Conservation (phyloP, 1,140 invertebrate genomes). For the Cecropterus lyciades region DNA sequence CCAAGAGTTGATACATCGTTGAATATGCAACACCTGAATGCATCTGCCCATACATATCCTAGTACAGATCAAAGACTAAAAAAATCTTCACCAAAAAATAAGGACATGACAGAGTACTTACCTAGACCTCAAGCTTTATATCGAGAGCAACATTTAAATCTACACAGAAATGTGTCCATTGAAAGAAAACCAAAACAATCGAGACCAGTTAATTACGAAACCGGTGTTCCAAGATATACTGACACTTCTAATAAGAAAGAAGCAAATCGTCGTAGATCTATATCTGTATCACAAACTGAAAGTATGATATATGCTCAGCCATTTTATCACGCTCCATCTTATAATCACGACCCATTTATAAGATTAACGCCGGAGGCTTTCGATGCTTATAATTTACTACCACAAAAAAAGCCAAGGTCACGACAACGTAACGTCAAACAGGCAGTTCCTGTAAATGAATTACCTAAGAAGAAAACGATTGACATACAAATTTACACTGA, state of each 20-base stretch:
- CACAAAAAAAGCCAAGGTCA: not conserved
- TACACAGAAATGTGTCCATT: not conserved
- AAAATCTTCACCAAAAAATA: slow-evolving; percentile 21
- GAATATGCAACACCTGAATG: not conserved
- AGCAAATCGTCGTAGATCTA: slow-evolving; percentile 34
- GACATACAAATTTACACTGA: slow-evolving; percentile 9
- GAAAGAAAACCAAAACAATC: slow-evolving; percentile 26
- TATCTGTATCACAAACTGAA: slow-evolving; percentile 34
- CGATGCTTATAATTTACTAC: slow-evolving; percentile 17
- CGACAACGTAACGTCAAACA: slow-evolving; percentile 9
- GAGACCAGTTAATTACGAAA: slow-evolving; percentile 37
- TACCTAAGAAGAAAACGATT: slow-evolving; percentile 3
- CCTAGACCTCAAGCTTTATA: slow-evolving; percentile 7
- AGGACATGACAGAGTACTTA: not conserved
- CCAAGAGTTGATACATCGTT: slow-evolving; percentile 23
- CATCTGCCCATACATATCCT: not conserved
- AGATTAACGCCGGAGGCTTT: slow-evolving; percentile 12
- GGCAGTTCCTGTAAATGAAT: slow-evolving; percentile 1
- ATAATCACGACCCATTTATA: slow-evolving; percentile 9
- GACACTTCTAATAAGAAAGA: slow-evolving; percentile 32
- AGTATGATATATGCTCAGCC: slow-evolving; percentile 26
- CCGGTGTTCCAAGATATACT: slow-evolving; percentile 23
- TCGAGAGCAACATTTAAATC: not conserved
- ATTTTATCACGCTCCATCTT: not conserved
- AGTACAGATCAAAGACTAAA: slow-evolving; percentile 4